phyloP scores from a whole-genome alignment of 1,140 invertebrate species.

The Cydia fagiglandana region DNA sequence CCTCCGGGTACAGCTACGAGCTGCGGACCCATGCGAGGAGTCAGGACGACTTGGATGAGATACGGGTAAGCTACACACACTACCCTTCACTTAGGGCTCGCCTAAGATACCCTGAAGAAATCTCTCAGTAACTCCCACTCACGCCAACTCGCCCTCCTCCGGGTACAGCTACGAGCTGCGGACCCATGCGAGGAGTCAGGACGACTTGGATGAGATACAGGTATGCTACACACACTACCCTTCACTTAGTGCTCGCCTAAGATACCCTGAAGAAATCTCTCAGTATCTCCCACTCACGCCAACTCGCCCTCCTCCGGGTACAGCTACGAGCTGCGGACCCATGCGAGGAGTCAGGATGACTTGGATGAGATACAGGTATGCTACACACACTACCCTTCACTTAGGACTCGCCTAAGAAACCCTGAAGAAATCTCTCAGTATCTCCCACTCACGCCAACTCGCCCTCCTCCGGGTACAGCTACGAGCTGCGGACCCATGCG shows the following conservation, averaged over 20 bases:
- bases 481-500: conserved; percentile 74
- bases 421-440: not conserved
- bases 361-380: conserved; percentile 82
- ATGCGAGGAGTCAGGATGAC: conserved; percentile 83
- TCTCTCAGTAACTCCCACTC: conserved; percentile 90
- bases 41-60: conserved; percentile 84
- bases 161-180: conserved; percentile 75
- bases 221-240: conserved; percentile 42
- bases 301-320: conserved; percentile 73
- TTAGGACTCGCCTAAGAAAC: not conserved
- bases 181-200: conserved; percentile 81
- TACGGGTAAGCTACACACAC: conserved; percentile 66
- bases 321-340: conserved; percentile 73
- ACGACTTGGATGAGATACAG: conserved; percentile 84
- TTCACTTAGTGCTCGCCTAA: no score
- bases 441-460: conserved; percentile 80
- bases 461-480: conserved; percentile 73
- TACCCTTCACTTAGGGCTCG: conserved; percentile 47
- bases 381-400: no score
- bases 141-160: conserved; percentile 74
- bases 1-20: conserved; percentile 75
- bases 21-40: conserved; percentile 79
- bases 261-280: not conserved
- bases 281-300: conserved; percentile 79
- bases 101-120: conserved; percentile 93